Evolutionary conservation across 2,113 vertebrate genomes (phyloP).

Genomic region (Lates calcarifer): DNA sequence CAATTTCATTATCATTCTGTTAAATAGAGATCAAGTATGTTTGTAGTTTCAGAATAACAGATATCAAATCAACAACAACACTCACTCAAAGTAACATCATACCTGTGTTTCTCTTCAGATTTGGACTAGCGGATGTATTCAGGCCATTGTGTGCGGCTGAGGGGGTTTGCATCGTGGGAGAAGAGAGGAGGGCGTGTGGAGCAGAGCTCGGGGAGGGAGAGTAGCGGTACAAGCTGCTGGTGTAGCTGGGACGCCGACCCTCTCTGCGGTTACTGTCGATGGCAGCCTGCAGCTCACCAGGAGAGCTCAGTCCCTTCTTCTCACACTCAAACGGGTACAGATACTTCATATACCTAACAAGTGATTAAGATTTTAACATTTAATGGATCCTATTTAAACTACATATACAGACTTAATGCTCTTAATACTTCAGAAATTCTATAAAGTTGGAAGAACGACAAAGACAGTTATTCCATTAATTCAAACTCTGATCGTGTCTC

Average conservation of each 20-base stretch:
- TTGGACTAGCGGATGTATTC: constrained; percentile 83
- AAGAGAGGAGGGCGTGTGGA: constrained; percentile 76
- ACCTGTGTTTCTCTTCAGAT: constrained; percentile 89
- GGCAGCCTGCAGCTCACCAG: constrained; percentile 94
- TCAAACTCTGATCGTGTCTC: background rate
- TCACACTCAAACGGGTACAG: constrained; percentile 97
- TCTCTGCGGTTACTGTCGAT: constrained; percentile 97
- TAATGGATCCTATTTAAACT: background rate
- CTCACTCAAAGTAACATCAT: background rate
- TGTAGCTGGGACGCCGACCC: constrained; percentile 95
- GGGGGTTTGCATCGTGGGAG: constrained; percentile 89
- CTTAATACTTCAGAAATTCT: background rate
- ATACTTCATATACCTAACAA: constrained; percentile 94
- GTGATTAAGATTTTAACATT: background rate
- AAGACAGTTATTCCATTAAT: too few species aligned
- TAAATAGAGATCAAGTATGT: background rate
- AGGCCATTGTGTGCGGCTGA: constrained; percentile 80
- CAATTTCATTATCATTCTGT: background rate
- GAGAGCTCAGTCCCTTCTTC: constrained; percentile 96
- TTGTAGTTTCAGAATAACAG: too few species aligned
- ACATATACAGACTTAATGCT: background rate
- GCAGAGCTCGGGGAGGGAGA: constrained; percentile 80
- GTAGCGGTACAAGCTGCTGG: constrained; percentile 92
- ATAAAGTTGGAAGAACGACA: background rate
- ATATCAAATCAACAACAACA: too few species aligned